Evolutionary conservation across 2,888 invertebrate genomes (phyloP).

Genomic region (Onthophagus sagittarius): DNA sequence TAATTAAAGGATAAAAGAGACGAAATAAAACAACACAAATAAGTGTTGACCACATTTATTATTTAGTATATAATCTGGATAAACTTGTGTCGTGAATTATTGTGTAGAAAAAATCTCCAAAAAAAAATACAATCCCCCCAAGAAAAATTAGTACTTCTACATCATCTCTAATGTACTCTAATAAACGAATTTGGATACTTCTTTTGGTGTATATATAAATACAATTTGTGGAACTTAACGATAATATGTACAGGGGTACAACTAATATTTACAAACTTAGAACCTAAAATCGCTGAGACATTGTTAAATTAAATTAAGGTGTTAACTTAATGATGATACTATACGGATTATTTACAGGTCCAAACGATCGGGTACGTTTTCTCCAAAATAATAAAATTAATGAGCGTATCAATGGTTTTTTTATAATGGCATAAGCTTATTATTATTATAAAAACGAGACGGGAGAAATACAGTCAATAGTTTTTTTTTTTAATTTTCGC

Average conservation of each 20-base stretch:
- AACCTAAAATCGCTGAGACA: conserved; percentile 28
- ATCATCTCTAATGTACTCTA: not conserved
- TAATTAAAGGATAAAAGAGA: not conserved
- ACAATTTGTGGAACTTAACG: conserved; percentile 9
- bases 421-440: not conserved
- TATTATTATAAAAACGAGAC: not conserved
- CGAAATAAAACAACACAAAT: not conserved
- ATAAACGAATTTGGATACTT: not conserved
- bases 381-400: not conserved
- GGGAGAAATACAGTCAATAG: not conserved
- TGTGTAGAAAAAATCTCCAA: conserved; percentile 7
- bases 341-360: not conserved
- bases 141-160: too few relatives aligned
- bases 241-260: conserved; percentile 26
- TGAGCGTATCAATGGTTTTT: conserved; percentile 1
- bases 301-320: conserved; percentile 22
- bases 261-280: conserved; percentile 29
- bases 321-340: not conserved
- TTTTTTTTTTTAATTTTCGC: conserved; percentile 5
- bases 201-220: not conserved
- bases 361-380: not conserved
- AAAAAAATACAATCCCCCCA: conserved; percentile 5
- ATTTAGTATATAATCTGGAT: not conserved
- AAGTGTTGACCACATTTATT: conserved; percentile 9
- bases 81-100: not conserved